phyloP scores from a whole-genome alignment of 1,140 invertebrate genomes.

The Wiebesia pumilae region DNA sequence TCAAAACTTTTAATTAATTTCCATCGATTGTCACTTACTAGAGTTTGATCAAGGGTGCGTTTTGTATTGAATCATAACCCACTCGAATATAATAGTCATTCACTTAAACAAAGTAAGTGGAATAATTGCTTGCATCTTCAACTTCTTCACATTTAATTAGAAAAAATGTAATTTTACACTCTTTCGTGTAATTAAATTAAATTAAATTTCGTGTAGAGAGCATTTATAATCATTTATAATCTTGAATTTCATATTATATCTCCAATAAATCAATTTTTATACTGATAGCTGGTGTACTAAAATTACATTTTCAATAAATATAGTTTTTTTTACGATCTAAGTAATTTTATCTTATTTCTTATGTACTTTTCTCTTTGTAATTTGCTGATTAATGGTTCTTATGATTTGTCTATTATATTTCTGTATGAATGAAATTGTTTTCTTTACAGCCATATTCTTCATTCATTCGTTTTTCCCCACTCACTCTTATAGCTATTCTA shows the following conservation, averaged over 20 bases:
- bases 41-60: background rate
- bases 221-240: no score
- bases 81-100: background rate
- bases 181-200: background rate
- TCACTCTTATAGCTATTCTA: conserved; percentile 19
- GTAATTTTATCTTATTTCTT: background rate
- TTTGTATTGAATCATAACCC: background rate
- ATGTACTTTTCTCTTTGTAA: background rate
- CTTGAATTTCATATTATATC: no score
- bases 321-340: background rate
- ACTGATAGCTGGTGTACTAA: no score
- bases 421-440: conserved; percentile 1
- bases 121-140: background rate
- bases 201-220: no score
- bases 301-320: no score
- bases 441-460: conserved; percentile 23
- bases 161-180: background rate
- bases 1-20: background rate
- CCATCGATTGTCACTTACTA: background rate
- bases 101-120: background rate
- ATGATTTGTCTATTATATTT: background rate
- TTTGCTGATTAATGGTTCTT: background rate
- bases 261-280: no score
- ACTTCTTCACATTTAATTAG: background rate
- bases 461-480: background rate